Evolutionary conservation across 2,888 invertebrate species (phyloP).

Genomic region (Pheosia tremula): DNA sequence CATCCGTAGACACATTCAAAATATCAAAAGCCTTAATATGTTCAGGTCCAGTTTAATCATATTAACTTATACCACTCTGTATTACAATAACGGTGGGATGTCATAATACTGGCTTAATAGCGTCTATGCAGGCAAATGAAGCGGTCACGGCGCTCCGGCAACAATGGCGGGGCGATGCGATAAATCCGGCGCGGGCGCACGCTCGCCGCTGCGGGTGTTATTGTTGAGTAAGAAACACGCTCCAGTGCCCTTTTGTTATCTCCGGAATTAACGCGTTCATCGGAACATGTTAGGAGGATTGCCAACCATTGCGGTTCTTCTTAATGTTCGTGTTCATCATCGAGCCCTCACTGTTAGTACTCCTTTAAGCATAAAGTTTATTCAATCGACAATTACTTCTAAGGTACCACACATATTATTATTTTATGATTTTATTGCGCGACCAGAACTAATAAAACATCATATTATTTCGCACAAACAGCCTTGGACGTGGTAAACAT

Average conservation of each 20-base stretch:
- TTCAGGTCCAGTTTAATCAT: constrained; percentile 31
- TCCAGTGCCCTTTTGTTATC: constrained; percentile 55
- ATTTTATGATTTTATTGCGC: background rate
- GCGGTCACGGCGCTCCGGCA: constrained; percentile 44
- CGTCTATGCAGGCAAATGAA: constrained; percentile 51
- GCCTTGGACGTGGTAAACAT: constrained; percentile 50
- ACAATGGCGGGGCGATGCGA: constrained; percentile 49
- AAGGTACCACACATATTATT: background rate
- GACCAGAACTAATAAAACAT: background rate
- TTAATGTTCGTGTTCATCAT: background rate
- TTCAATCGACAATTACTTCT: background rate
- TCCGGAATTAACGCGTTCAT: constrained; percentile 52
- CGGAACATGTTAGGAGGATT: constrained; percentile 5
- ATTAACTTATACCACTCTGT: constrained; percentile 31
- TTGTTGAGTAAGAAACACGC: constrained; percentile 55
- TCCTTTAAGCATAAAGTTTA: background rate
- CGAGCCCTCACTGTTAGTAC: too few species aligned
- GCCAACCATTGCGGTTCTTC: background rate
- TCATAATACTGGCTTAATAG: constrained; percentile 48
- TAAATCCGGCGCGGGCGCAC: constrained; percentile 52
- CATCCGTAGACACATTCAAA: constrained; percentile 9
- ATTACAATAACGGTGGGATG: constrained; percentile 38
- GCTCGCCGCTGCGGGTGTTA: constrained; percentile 47
- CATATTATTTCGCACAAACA: constrained; percentile 29
- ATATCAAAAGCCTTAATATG: constrained; percentile 9